Conservation (phyloP, 2,888 invertebrate genomes). For the Phania funesta region DNA sequence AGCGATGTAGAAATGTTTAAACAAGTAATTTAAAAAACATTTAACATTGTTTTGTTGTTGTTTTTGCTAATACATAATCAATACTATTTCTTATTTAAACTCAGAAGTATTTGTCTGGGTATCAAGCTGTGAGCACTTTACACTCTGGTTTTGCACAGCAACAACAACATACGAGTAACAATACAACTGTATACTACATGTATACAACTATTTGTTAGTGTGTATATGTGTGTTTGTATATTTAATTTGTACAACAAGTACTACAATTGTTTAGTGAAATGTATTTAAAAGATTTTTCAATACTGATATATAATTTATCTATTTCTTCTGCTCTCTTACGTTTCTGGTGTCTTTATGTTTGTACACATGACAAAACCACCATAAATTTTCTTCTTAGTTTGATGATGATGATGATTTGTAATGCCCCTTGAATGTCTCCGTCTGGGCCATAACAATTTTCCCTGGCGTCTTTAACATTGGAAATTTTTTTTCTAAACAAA, state of each 20-base stretch:
- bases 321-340: neutral
- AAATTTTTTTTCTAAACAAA: constrained; percentile 1
- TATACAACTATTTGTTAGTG: neutral
- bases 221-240: constrained; percentile 4
- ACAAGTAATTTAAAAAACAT: constrained; percentile 59
- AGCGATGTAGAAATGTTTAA: constrained; percentile 12
- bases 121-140: constrained; percentile 67
- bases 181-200: constrained; percentile 1
- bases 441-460: constrained; percentile 60
- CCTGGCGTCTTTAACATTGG: constrained; percentile 45
- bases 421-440: constrained; percentile 53
- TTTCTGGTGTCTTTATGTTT: constrained; percentile 31
- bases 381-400: constrained; percentile 51
- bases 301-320: constrained; percentile 37
- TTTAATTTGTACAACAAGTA: constrained; percentile 60
- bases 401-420: constrained; percentile 30
- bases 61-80: constrained; percentile 42
- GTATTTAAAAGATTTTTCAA: constrained; percentile 46
- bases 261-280: constrained; percentile 52
- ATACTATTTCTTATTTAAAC: constrained; percentile 2
- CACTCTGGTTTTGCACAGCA: constrained; percentile 57
- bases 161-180: constrained; percentile 25
- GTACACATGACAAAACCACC: constrained; percentile 49
- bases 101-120: constrained; percentile 51
- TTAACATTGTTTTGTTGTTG: constrained; percentile 25